Evolutionary conservation across 2,797 vertebrate genomes (phyloP), one percentile per base, ranked within the genome.

Genomic region (Coilia nasus): DNA sequence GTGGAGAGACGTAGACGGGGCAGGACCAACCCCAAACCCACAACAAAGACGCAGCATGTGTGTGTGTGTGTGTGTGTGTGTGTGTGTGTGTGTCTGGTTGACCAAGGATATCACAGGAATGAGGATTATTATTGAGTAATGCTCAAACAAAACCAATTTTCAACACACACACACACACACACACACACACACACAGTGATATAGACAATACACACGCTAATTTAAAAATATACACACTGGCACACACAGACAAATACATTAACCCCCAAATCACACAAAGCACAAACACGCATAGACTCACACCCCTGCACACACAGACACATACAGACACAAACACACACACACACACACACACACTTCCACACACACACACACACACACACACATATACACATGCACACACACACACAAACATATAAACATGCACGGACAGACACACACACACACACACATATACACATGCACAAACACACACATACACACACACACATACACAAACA

Each of bases 321-420:
- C 60, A 62, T 10, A 59, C 19, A 59, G 7, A 56, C 14, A 21
- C 17, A 6, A 31, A 41, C 64, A 81, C 46, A 25, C 31, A 28
- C 44, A 82, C 83, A 86, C 82, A 88, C 84, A 87, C 64, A 86
- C 85, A 59, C 87, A 81, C 81, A 83, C 85, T 15, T 23, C 71
- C 35, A 62, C 60, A 62, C n/a, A 59, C 19, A 59, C 19, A 56
- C 14, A 21, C 17, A 6, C 59, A 41, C 64, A 81, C 46, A 25
- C 31, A 28, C 44, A 82, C 83, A 86, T 21, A 60, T 5, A 21
- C 57, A 60, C 57, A 59, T 4, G n/a, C 82, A 88, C 84, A 87
- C 64, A 86, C 85, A 59, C 87, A 81, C 81, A 83, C 85, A 60
- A 17, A 60, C 19, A 2, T n/a, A n/a, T n/a, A n/a, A n/a, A n/a